Percentiles rank a stretch among this genome's conserved stretches.
Conservation (phyloP, 1,140 invertebrate species). For the Argopecten irradians region DNA sequence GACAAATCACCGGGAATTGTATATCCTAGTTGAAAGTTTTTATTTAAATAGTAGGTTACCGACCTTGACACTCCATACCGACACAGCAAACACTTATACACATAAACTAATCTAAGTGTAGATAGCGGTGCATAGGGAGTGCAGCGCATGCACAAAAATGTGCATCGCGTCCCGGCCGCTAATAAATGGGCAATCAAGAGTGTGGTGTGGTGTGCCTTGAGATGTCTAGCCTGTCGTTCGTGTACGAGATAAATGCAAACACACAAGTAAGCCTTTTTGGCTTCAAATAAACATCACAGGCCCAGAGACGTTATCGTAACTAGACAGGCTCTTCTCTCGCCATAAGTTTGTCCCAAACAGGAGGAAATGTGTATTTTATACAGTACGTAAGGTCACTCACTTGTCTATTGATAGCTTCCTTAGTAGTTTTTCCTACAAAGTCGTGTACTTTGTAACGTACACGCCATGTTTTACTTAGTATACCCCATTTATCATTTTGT, state of each 20-base stretch:
- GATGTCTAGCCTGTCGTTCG: not conserved
- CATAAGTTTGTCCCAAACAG: not conserved
- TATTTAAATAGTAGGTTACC: conserved; percentile 9
- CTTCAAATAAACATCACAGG: conserved; percentile 21
- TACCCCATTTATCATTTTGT: no score
- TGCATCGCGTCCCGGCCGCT: conserved; percentile 4
- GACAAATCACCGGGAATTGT: conserved; percentile 13
- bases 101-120: conserved; percentile 9
- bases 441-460: no score
- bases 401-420: not conserved
- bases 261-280: conserved; percentile 17
- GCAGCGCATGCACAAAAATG: not conserved
- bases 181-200: conserved; percentile 17
- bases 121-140: conserved; percentile 19
- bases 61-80: not conserved
- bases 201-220: not conserved
- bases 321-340: not conserved
- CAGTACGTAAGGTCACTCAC: not conserved
- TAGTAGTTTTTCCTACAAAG: not conserved
- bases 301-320: not conserved
- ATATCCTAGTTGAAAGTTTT: conserved; percentile 15
- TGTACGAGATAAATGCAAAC: conserved; percentile 22
- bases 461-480: no score
- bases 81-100: conserved; percentile 10
- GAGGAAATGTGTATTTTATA: not conserved